Evolutionary conservation across 2,888 invertebrate genomes (phyloP).

Genomic region (Cerastis leucographa): DNA sequence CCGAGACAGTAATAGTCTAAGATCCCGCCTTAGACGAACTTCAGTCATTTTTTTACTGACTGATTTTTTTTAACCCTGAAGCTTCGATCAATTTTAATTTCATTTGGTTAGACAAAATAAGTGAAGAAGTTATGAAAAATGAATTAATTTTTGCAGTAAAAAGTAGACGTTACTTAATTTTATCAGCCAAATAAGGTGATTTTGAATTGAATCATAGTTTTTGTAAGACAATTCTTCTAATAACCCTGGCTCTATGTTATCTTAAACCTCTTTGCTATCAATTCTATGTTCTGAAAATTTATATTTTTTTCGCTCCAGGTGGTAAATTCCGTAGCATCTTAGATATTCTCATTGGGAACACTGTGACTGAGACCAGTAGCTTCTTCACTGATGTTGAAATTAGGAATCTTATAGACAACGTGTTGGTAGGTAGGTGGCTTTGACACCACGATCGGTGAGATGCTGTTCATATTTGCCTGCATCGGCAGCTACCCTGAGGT

Average conservation of each 20-base stretch:
- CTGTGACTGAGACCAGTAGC: conserved; percentile 33
- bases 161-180: too few species aligned
- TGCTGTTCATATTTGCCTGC: conserved; percentile 54
- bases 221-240: background rate
- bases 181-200: too few species aligned
- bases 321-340: conserved; percentile 39
- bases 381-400: conserved; percentile 50
- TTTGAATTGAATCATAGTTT: background rate
- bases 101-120: too few species aligned
- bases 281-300: background rate
- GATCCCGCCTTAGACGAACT: too few species aligned
- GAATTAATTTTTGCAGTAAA: too few species aligned
- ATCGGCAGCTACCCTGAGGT: conserved; percentile 57
- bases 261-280: background rate
- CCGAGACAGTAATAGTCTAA: too few species aligned
- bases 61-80: too few species aligned
- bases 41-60: too few species aligned
- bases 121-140: too few species aligned
- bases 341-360: conserved; percentile 55
- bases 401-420: conserved; percentile 52
- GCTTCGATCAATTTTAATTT: too few species aligned
- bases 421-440: conserved; percentile 56
- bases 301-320: conserved; percentile 11
- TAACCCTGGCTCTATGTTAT: background rate
- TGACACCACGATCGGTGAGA: conserved; percentile 57